phyloP scores from a whole-genome alignment of 2,888 invertebrate genomes.

The Eristalis pertinax region DNA sequence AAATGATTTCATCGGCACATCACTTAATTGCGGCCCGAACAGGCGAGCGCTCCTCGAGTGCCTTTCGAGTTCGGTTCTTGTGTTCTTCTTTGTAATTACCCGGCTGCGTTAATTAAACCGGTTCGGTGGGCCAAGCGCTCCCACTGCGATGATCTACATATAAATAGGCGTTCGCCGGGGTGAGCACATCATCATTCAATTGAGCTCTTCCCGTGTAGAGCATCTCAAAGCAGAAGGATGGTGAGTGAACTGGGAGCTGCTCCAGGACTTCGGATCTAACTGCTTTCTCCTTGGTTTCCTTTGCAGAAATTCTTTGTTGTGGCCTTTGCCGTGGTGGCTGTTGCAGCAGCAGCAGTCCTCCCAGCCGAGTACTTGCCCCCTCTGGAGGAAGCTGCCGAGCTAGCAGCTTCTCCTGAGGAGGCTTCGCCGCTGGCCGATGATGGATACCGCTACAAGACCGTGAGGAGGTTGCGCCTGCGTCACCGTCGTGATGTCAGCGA shows the following conservation, averaged over 20 bases:
- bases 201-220: constrained; percentile 34
- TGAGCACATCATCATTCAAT: constrained; percentile 39
- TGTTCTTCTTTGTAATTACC: constrained; percentile 18
- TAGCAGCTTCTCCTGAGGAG: constrained; percentile 47
- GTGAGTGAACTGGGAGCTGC: neutral
- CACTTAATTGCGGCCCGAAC: constrained; percentile 22
- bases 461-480: constrained; percentile 76
- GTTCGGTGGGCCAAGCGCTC: constrained; percentile 11
- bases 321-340: constrained; percentile 70
- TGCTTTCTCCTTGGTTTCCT: neutral
- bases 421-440: constrained; percentile 74
- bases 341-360: constrained; percentile 77
- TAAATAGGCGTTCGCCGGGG: constrained; percentile 36
- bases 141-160: constrained; percentile 42
- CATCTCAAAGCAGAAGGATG: constrained; percentile 18
- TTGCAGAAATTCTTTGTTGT: constrained; percentile 21
- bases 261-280: neutral
- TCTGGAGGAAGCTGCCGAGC: constrained; percentile 37
- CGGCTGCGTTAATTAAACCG: constrained; percentile 26
- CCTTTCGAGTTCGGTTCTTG: constrained; percentile 16
- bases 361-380: constrained; percentile 38
- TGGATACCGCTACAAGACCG: constrained; percentile 74
- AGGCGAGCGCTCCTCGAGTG: constrained; percentile 8
- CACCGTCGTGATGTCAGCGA: constrained; percentile 39
- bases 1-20: constrained; percentile 33